Conservation (phyloP, 2,113 vertebrate species). For the Notarius lentiginosus region DNA sequence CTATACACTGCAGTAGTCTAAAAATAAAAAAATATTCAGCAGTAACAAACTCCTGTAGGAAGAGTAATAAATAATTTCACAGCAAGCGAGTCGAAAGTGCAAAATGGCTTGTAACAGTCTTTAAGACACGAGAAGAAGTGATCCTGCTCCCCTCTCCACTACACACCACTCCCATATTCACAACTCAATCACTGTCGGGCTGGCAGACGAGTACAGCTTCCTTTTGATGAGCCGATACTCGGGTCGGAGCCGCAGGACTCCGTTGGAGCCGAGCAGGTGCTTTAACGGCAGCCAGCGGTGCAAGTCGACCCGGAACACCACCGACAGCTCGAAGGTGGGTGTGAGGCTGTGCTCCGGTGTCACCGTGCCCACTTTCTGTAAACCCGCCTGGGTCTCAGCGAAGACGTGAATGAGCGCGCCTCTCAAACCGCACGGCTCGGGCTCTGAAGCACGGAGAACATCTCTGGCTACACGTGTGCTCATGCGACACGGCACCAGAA, state of each 20-base stretch:
- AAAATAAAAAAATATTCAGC: not conserved
- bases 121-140: too few species aligned
- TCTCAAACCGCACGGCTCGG: slow-evolving; percentile 75
- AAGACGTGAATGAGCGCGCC: slow-evolving; percentile 70
- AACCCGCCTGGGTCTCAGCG: slow-evolving; percentile 60
- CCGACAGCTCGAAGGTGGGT: slow-evolving; percentile 73
- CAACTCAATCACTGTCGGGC: slow-evolving; percentile 66
- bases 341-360: slow-evolving; percentile 60
- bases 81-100: slow-evolving; percentile 22
- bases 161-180: not conserved
- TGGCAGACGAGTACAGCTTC: slow-evolving; percentile 78
- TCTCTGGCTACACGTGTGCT: slow-evolving; percentile 63
- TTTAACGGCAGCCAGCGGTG: slow-evolving; percentile 66
- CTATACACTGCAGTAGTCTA: not conserved
- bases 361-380: slow-evolving; percentile 63
- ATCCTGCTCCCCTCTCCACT: not conserved
- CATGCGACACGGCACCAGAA: slow-evolving; percentile 71
- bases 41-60: not conserved
- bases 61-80: not conserved
- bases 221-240: slow-evolving; percentile 75
- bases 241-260: slow-evolving; percentile 68
- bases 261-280: slow-evolving; percentile 63
- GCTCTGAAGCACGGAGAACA: slow-evolving; percentile 59
- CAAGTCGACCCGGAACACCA: slow-evolving; percentile 64
- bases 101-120: slow-evolving; percentile 4